phyloP scores from a whole-genome alignment of 2,797 vertebrate genomes.

The Gambusia yucatana region DNA sequence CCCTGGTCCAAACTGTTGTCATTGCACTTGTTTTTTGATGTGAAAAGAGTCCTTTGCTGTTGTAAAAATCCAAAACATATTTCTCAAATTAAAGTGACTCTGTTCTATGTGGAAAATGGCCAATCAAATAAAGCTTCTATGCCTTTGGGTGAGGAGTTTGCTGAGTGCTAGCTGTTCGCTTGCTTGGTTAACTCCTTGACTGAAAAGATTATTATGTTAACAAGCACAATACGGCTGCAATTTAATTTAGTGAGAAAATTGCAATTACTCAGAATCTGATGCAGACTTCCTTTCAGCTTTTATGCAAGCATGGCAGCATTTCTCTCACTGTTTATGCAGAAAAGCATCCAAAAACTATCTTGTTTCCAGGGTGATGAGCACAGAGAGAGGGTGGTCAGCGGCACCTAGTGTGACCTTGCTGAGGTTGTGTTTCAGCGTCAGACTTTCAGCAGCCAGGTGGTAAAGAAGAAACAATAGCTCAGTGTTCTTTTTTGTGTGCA shows the following conservation, averaged over 20 bases:
- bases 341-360: slow-evolving; percentile 56
- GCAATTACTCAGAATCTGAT: slow-evolving; percentile 16
- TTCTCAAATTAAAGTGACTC: slow-evolving; percentile 65
- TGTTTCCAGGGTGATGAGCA: slow-evolving; percentile 74
- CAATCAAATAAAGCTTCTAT: slow-evolving; percentile 75
- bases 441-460: slow-evolving; percentile 56
- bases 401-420: slow-evolving; percentile 59
- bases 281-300: slow-evolving; percentile 23
- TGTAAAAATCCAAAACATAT: slow-evolving; percentile 68
- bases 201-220: slow-evolving; percentile 13
- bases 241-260: slow-evolving; percentile 30
- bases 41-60: slow-evolving; percentile 70
- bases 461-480: slow-evolving; percentile 28
- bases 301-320: slow-evolving; percentile 14
- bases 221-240: slow-evolving; percentile 23
- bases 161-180: slow-evolving; percentile 19
- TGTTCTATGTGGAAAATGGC: slow-evolving; percentile 74
- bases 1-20: slow-evolving; percentile 66
- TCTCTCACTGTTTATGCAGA: slow-evolving; percentile 31
- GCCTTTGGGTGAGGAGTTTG: slow-evolving; percentile 29
- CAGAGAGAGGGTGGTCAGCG: slow-evolving; percentile 58
- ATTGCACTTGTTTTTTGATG: slow-evolving; percentile 68
- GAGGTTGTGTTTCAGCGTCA: slow-evolving; percentile 50
- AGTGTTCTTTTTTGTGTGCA: slow-evolving; percentile 5
- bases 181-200: slow-evolving; percentile 1